phyloP scores from a whole-genome alignment of 1,140 invertebrate species.

The Zeugodacus cucurbitae region DNA sequence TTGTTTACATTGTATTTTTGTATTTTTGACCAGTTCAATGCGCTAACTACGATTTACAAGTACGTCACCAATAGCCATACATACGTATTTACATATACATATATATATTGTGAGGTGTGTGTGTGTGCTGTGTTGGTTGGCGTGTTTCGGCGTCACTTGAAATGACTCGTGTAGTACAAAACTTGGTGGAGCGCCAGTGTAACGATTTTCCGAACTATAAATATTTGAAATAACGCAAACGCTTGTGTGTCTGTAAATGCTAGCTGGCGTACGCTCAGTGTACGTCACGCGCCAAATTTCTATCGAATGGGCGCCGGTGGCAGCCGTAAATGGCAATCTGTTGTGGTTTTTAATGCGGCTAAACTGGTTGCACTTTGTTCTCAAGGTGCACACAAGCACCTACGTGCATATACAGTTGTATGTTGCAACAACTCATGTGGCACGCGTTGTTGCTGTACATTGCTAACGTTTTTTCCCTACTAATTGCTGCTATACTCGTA shows the following conservation, averaged over 20 bases:
- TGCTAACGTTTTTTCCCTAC: neutral
- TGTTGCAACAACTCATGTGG: slow-evolving; percentile 3
- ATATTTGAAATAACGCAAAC: neutral
- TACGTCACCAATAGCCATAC: no score
- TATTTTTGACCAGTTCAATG: slow-evolving; percentile 38
- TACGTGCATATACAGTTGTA: neutral
- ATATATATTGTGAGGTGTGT: neutral
- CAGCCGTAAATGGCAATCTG: slow-evolving; percentile 5
- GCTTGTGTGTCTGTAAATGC: neutral
- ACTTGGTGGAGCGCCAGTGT: neutral
- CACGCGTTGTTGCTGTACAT: neutral
- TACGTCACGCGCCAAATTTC: neutral
- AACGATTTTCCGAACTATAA: neutral
- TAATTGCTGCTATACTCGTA: neutral
- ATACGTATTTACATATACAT: no score
- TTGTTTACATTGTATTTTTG: slow-evolving; percentile 37
- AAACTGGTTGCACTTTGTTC: slow-evolving; percentile 1
- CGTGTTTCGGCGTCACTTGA: neutral
- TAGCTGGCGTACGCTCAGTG: neutral
- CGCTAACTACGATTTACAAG: slow-evolving; percentile 6
- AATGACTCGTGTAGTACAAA: slow-evolving; percentile 23
- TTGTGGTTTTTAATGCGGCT: slow-evolving; percentile 19
- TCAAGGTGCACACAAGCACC: neutral
- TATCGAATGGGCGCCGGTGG: neutral
- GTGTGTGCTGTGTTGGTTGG: neutral